Base-by-base conservation (phyloP, 2,888 invertebrate genomes). In the Yponomeuta malinellus region DNA sequence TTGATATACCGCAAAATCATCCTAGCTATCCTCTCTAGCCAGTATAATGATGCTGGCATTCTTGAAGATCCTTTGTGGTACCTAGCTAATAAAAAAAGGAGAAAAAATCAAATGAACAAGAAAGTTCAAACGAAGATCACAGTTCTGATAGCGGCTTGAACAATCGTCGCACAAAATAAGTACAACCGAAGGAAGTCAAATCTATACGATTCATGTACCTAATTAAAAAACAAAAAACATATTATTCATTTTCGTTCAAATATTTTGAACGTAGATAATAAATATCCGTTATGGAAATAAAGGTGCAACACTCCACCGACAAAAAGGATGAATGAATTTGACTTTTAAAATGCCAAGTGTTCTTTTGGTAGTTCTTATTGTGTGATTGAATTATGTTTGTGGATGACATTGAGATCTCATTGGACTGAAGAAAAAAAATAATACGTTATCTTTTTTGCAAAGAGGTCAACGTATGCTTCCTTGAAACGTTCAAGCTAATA, bases 331-430 rank as follows among this genome's bases (percentile, higher is more conserved):
- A 8, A 8, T 43, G 43, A 8, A 6, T 43, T 43, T 8, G 43
- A 43, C 43, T 43, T 43, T 59, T 3, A 15, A 59, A 59, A 15
- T 59, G 52, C 15, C 5, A 59, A 43, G 1, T 43, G 43, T 43
- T 43, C 43, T 6, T 59, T 12, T 15, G 12, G 52, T 59, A 15
- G 15, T 59, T 4, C 15, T 59, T 15, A 59, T 15, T 59, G 6
- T 59, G 52, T 59, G 12, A 15, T 59, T 59, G 15, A 59, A 59
- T 15, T 12, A 15, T 59, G 52, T 59, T 59, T 59, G 12, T n/a
- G 67, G 15, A 67, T 67, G 59, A 69, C 69, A 69, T 69, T 59
- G 48, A 69, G 48, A 59, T 69, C 69, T 23, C n/a, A 43, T 37
- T 15, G 52, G 65, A 65, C 10, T 31, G 10, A 10, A 65, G 64